Conservation (phyloP, 2,113 vertebrate genomes). For the Ptyas mucosa region DNA sequence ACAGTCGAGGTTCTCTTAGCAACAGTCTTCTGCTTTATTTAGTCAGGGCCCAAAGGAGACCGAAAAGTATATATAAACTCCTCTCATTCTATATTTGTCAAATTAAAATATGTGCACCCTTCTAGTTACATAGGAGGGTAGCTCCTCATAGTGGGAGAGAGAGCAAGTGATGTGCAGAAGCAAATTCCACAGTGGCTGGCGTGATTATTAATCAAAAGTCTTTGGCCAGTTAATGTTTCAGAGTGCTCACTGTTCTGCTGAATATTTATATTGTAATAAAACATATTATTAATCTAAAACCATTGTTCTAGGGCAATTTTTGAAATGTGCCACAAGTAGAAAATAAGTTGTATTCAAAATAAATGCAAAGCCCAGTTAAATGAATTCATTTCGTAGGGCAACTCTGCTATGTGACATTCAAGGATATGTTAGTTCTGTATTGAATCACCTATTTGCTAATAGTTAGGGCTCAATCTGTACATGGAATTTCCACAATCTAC, state of each 20-base stretch:
- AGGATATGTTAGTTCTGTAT: neutral
- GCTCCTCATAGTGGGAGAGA: conserved; percentile 26
- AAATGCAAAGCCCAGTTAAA: neutral
- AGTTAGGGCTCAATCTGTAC: neutral
- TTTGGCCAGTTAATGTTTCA: neutral
- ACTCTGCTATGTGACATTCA: neutral
- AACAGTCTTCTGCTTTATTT: neutral
- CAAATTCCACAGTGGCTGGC: neutral
- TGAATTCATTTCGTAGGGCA: neutral
- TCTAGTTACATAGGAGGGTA: conserved; percentile 1
- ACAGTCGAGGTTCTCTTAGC: neutral
- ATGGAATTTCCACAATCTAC: neutral
- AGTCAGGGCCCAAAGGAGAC: neutral
- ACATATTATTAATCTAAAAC: neutral
- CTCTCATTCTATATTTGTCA: neutral
- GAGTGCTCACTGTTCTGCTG: neutral
- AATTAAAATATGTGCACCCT: neutral
- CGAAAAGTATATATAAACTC: neutral
- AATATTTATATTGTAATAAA: neutral
- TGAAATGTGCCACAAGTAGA: neutral
- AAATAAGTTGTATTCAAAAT: neutral
- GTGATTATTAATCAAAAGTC: neutral
- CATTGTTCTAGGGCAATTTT: neutral
- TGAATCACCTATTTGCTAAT: neutral
- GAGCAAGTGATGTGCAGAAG: neutral